These are phyloP conservation scores for Argyra leucocephala DNA, from an alignment of 2,888 invertebrate species.

Conservation along the genomic window DNA sequence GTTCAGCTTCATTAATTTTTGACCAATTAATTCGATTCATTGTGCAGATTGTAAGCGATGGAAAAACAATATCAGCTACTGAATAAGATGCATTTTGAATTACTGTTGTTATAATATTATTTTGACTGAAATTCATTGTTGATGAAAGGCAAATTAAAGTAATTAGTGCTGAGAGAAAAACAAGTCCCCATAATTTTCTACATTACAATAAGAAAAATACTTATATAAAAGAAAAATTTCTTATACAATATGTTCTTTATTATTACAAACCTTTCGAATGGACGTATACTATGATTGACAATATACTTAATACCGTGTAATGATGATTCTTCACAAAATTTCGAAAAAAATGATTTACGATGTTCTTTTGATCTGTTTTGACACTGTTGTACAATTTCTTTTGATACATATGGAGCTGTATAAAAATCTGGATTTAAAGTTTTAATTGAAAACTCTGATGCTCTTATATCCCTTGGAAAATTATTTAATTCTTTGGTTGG, in stretches of 20 bases:
- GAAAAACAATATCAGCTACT: conserved; percentile 37
- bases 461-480: not conserved
- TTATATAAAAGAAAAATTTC: too few species aligned
- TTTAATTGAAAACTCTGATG: not conserved
- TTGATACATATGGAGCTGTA: not conserved
- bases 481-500: not conserved
- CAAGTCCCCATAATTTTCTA: not conserved
- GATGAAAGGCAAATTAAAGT: not conserved
- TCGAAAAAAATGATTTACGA: not conserved
- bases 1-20: conserved; percentile 32
- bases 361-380: too few species aligned
- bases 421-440: not conserved
- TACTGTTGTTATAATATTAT: conserved; percentile 28
- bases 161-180: not conserved
- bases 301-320: conserved; percentile 2
- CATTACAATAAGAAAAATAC: not conserved
- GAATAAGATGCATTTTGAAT: conserved; percentile 38
- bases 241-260: not conserved
- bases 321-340: not conserved
- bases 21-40: conserved; percentile 39
- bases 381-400: too few species aligned
- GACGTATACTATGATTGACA: not conserved
- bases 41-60: conserved; percentile 40
- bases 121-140: conserved; percentile 26
- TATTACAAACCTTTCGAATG: conserved; percentile 1